A percentile compares a stretch with the other conserved stretches of the same genome.
Evolutionary conservation across 1,140 invertebrate species (phyloP).

Genomic region (Meloidogyne chitwoodi): DNA sequence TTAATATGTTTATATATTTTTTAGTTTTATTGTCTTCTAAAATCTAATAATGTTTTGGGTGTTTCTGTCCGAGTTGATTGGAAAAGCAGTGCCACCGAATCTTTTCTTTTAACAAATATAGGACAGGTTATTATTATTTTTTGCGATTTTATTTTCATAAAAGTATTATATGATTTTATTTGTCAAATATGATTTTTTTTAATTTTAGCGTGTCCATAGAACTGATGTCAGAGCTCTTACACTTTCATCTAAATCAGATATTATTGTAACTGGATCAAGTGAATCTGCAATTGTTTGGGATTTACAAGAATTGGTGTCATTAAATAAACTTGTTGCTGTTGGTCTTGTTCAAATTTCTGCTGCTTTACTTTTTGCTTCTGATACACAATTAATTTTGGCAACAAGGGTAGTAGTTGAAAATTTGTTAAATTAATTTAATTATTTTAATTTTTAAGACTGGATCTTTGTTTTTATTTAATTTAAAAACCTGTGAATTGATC

Average conservation of each 20-base stretch:
- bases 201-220: constrained; percentile 78
- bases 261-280: constrained; percentile 57
- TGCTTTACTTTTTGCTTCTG: constrained; percentile 81
- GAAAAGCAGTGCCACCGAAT: constrained; percentile 28
- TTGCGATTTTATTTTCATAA: no score
- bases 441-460: constrained; percentile 66
- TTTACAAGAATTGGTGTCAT: constrained; percentile 29
- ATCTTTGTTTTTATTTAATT: constrained; percentile 78
- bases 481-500: constrained; percentile 72
- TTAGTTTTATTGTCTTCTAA: constrained; percentile 61
- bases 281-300: constrained; percentile 52
- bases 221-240: constrained; percentile 78
- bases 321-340: constrained; percentile 40
- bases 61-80: constrained; percentile 40
- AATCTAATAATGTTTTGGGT: constrained; percentile 62
- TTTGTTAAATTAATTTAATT: constrained; percentile 2
- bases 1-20: constrained; percentile 33
- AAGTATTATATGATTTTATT: no score
- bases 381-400: constrained; percentile 82
- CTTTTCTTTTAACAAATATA: constrained; percentile 36
- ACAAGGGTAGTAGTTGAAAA: constrained; percentile 66
- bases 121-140: no score
- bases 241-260: constrained; percentile 76
- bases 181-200: no score
- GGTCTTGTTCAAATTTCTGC: constrained; percentile 62